Evolutionary conservation across 2,797 vertebrate genomes (phyloP).

Genomic region (Tarsius wallacei): DNA sequence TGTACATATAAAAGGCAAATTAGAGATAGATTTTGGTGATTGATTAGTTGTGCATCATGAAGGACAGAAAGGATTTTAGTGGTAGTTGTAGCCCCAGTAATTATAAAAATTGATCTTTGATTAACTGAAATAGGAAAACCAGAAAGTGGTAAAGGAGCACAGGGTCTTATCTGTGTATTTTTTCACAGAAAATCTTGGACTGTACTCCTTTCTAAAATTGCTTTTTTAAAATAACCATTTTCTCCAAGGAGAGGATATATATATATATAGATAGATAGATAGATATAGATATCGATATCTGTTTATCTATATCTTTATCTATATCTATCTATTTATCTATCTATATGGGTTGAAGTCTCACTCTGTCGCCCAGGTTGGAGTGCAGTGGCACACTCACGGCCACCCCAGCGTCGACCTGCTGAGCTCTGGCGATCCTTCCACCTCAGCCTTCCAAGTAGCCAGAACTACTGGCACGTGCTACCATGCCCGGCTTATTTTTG

Average conservation of each 20-base stretch:
- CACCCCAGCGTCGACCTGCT: too few species aligned
- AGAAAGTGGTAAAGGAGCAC: background rate
- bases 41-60: background rate
- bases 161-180: background rate
- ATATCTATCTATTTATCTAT: too few species aligned
- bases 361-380: too few species aligned
- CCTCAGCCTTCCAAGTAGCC: too few species aligned
- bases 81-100: conserved; percentile 34
- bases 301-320: too few species aligned
- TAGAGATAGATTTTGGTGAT: background rate
- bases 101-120: conserved; percentile 59
- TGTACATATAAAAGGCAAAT: background rate
- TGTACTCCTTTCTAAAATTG: conserved; percentile 40
- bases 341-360: too few species aligned
- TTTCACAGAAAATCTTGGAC: background rate
- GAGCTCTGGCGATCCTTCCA: too few species aligned
- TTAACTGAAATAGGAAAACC: conserved; percentile 19
- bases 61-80: background rate
- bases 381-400: too few species aligned
- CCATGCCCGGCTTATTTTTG: too few species aligned
- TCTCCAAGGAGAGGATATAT: background rate
- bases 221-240: conserved; percentile 38
- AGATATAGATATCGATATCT: too few species aligned
- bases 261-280: too few species aligned
- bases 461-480: too few species aligned